Base-by-base conservation (phyloP, 2,113 vertebrate species). In the Esox niger region DNA sequence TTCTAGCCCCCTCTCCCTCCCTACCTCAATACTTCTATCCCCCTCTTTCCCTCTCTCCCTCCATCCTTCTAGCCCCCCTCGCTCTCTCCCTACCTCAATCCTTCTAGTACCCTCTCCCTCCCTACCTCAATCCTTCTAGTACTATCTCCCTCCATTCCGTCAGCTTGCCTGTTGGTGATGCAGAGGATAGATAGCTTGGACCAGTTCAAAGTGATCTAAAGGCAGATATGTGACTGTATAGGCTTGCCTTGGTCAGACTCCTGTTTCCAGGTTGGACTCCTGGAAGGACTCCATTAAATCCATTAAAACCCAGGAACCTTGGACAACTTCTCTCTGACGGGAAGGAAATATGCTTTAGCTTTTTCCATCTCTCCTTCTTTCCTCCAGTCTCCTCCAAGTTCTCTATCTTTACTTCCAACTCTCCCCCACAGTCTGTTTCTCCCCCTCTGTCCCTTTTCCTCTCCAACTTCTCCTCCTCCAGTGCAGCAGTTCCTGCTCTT, bases 1-100 rank as follows among this genome's bases (percentile, higher is more conserved):
- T n/a, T n/a, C n/a, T n/a, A n/a, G n/a, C n/a, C n/a, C 49, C 70
- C 54, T 26, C 69, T 46, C 62, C 20, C 65, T 54, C 56, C 30
- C 17, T 35, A 33, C 31, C 17, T n/a, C 4, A 5, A 33, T 31
- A 29, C 49, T 6, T 49, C 27, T 3, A 1, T 46, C 21, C 4
- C 6, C 32, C 59, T 13, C 31, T n/a, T 20, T 21, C 64, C 69
- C 63, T 29, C 33, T 62, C 27, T 64, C 67, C 62, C 67, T 58
- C 69, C 54, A 33, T n/a, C 32, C 21, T 62, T 52, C 62, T 17
- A n/a, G n/a, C n/a, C 61, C 68, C 35, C 59, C 27, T 23, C 11
- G 4, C 57, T 64, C 68, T 15, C 31, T n/a, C n/a, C n/a, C n/a
- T n/a, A n/a, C n/a, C n/a, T n/a, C n/a, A n/a, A n/a, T n/a, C n/a